Conservation (phyloP, 1,140 invertebrate species). For the Trichoplusia ni region DNA sequence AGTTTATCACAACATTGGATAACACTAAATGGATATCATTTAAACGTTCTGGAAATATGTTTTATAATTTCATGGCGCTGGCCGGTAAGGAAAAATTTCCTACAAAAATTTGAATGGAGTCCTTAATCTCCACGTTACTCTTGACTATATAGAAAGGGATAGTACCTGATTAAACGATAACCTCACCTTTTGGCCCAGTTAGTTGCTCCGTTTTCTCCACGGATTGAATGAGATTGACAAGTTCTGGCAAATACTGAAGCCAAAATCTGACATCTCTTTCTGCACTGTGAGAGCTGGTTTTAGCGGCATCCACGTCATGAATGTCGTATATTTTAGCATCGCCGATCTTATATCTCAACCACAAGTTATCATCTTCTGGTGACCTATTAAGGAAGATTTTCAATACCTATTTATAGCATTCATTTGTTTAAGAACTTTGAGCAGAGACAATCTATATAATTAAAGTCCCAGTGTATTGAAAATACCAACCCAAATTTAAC, state of each 20-base stretch:
- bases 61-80: too few relatives aligned
- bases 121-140: too few relatives aligned
- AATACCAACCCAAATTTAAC: conserved; percentile 82
- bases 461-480: too few relatives aligned
- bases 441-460: too few relatives aligned
- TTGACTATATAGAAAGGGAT: too few relatives aligned
- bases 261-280: conserved; percentile 64
- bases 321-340: conserved; percentile 68
- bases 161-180: too few relatives aligned
- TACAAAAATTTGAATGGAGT: too few relatives aligned
- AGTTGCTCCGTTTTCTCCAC: conserved; percentile 58
- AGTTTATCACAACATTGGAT: too few relatives aligned
- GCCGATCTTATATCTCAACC: conserved; percentile 82
- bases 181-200: conserved; percentile 60
- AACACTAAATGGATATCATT: too few relatives aligned
- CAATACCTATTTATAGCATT: not conserved
- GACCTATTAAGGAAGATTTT: conserved; percentile 51
- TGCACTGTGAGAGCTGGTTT: conserved; percentile 32
- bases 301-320: conserved; percentile 36
- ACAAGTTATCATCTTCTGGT: conserved; percentile 80
- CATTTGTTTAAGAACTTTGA: not conserved
- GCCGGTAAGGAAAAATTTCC: too few relatives aligned
- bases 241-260: conserved; percentile 71
- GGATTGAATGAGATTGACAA: conserved; percentile 47
- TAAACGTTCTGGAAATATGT: too few relatives aligned